Evolutionary conservation across 2,888 invertebrate genomes (phyloP), one percentile per base, ranked within the genome.

Genomic region (Hydrotaea cyrtoneurina): DNA sequence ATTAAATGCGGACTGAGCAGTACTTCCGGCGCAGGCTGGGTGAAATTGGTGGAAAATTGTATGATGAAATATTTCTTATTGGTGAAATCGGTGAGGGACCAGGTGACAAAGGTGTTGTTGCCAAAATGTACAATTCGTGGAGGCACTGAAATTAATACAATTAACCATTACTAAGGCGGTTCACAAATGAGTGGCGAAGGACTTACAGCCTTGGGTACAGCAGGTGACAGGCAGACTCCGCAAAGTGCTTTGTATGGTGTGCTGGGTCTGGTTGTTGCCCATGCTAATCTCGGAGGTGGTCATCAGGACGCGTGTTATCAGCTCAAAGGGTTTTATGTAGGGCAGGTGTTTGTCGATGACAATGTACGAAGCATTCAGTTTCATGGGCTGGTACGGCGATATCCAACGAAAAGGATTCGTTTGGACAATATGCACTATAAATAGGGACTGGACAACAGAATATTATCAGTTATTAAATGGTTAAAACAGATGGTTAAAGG

Each of bases 171-270:
- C 4, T 3, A 31, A 31, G 7, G 31, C 31, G 7, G 31, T 4
- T 7, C 31, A 39, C 10, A n/a, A n/a, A n/a, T n/a, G n/a, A n/a
- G 11, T 39, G 39, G 39, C 13, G 1, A 39, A 31, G 17, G 43
- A 90, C 91, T 90, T 87, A 92, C 92, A 87, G 76, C 92, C 92
- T 87, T 93, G 92, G 0, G 92, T 92, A 80, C 92, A 92, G 82
- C 92, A 93, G 50, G 89, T 88, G 0, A 92, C 89, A 11, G 92
- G 89, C 7, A 89, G 89, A 71, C 92, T 92, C 1, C 92, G 88
- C 19, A 90, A 80, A 0, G 92, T 92, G 36, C 91, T 91, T 17
- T 88, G 87, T 80, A 91, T 90, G 74, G 90, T 89, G 71, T 91
- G 91, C 74, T 91, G 90, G 0, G 89, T 87, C 0, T 88, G 87